Percentiles rank a stretch among this genome's conserved stretches.
These are phyloP conservation scores for Axinella damicornis DNA, from an alignment of 37 sponge, comb jelly and placozoan species.

Conservation along the genomic window DNA sequence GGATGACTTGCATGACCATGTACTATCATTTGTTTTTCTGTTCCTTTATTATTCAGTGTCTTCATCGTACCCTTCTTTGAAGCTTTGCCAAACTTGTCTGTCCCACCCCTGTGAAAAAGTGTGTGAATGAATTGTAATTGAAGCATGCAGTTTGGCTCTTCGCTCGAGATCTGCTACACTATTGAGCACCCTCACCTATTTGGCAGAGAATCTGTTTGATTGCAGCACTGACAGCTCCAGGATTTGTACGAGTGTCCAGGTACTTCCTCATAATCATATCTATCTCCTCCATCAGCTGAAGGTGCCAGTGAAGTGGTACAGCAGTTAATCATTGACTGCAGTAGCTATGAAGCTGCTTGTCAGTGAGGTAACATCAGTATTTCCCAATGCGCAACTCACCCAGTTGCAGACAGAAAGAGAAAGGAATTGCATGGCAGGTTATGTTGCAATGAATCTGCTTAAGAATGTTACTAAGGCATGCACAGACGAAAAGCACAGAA, in stretches of 20 bases:
- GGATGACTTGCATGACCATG: too few relatives aligned
- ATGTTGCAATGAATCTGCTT: too few relatives aligned
- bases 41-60: constrained; percentile 3
- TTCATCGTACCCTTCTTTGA: constrained; percentile 5
- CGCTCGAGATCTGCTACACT: not conserved
- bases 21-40: not conserved
- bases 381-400: too few relatives aligned
- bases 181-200: not conserved
- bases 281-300: not conserved
- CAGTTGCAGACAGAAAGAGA: too few relatives aligned
- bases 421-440: too few relatives aligned
- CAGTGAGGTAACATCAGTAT: too few relatives aligned
- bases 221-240: not conserved
- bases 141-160: not conserved
- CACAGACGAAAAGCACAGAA: too few relatives aligned
- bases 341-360: too few relatives aligned
- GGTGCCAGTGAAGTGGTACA: too few relatives aligned
- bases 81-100: not conserved
- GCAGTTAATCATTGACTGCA: too few relatives aligned
- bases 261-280: not conserved
- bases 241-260: not conserved
- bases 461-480: too few relatives aligned
- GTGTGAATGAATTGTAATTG: not conserved
- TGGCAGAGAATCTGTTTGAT: not conserved
- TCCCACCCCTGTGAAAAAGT: constrained; percentile 1